A percentile compares a stretch with the other conserved stretches of the same genome.
These are phyloP conservation scores for Eilema griseolum DNA, from an alignment of 2,888 invertebrate genomes.

Conservation along the genomic window DNA sequence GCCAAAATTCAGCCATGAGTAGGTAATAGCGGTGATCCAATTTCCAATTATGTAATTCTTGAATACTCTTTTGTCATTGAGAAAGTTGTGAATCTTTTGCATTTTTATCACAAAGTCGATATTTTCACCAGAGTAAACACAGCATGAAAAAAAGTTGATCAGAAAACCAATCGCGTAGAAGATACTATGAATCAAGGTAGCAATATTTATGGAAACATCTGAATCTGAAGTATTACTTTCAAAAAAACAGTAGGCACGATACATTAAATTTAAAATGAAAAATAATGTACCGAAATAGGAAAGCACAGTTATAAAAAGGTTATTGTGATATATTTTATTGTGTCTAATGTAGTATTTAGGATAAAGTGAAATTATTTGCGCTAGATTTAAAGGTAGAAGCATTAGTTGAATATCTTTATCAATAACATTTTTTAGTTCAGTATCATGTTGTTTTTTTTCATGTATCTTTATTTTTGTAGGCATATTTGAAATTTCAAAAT, in stretches of 20 bases:
- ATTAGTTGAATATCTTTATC: conserved; percentile 36
- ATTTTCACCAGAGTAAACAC: neutral
- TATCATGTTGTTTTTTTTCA: conserved; percentile 7
- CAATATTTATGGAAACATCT: neutral
- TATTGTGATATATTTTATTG: conserved; percentile 31
- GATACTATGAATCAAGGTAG: neutral
- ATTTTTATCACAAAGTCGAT: conserved; percentile 22
- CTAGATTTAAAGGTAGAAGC: conserved; percentile 31
- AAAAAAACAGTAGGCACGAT: neutral
- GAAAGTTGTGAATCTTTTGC: conserved; percentile 21
- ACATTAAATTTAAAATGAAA: neutral
- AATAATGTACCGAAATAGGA: conserved; percentile 10
- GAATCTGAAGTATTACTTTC: neutral
- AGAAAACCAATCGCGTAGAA: conserved; percentile 7
- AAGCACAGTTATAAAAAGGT: neutral
- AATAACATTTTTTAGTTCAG: conserved; percentile 14
- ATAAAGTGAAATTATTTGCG: conserved; percentile 24
- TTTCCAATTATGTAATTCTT: neutral
- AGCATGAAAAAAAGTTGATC: conserved; percentile 15
- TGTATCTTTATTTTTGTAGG: neutral
- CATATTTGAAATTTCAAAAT: neutral
- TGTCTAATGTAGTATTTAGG: conserved; percentile 34
- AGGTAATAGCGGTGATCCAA: neutral
- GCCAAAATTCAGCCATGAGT: neutral
- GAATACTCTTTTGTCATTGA: conserved; percentile 6